Base-by-base conservation (phyloP, 2,113 vertebrate species). In the Steatornis caripensis region DNA sequence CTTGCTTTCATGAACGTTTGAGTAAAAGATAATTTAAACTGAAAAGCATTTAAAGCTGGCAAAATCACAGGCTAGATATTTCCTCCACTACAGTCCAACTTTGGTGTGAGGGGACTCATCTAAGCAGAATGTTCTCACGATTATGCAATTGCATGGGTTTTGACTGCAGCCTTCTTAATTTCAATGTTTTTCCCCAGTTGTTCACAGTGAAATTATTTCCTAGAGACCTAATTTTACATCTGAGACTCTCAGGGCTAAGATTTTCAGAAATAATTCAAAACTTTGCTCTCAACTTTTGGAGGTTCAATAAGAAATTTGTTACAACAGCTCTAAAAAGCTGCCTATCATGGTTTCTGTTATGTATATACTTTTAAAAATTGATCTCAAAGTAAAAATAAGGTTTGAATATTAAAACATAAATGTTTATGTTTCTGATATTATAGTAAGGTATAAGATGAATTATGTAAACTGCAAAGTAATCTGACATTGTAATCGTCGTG, bases 281-380 rank as follows among this genome's bases (percentile, higher is more conserved):
- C 5, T 36, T 80, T 65, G 29, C 0, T 0, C 22, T 82, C 34
- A 74, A 0, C n/a, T 62, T 81, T 20, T 65, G n/a, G 32, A 91
- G 19, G 19, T 57, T 57, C 30, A 49, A 19, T 24, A 39, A 24
- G 8, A 79, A 87, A 76, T 71, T 43, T 79, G 2, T 55, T 80
- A 36, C 3, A 8, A 45, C 12, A 79, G 4, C 14, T 85, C 51
- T 89, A 37, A 60, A 91, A 92, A 21, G 5, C 30, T 57, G 16
- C 41, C 8, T 32, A 79, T 43, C 7, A 2, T 57, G 1, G 7
- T 76, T 86, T 58, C 23, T 72, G 14, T 41, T 84, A 12, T 2
- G 4, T 36, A 36, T 27, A 3, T 24, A 46, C 45, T 79, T 88
- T 36, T 4, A 45, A 72, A 64, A 64, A 77, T 32, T 55, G n/a